Evolutionary conservation across 2,797 vertebrate genomes (phyloP).

Genomic region (Falco biarmicus): DNA sequence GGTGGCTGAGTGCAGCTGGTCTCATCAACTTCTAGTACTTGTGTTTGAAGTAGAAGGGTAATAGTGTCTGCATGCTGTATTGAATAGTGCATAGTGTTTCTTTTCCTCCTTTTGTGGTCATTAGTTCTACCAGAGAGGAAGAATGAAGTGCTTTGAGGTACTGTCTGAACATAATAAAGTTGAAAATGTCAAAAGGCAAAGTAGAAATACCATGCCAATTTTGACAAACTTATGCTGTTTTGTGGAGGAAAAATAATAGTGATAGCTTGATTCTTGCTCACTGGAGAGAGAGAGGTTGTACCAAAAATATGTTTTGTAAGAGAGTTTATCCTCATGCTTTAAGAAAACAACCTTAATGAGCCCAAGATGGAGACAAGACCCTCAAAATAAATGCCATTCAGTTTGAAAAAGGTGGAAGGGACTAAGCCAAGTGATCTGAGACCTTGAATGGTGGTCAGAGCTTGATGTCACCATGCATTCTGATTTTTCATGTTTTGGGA

Average conservation of each 20-base stretch:
- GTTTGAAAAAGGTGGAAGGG: not conserved
- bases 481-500: not conserved
- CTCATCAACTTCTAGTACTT: not conserved
- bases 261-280: not conserved
- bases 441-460: not conserved
- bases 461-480: not conserved
- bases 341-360: not conserved
- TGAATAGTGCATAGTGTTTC: not conserved
- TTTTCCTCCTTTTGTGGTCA: not conserved
- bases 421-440: accelerated
- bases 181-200: constrained; percentile 21
- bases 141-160: constrained; percentile 4
- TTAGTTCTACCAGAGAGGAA: not conserved
- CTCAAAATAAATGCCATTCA: not conserved
- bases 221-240: not conserved
- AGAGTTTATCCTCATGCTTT: not conserved
- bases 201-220: not conserved
- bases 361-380: not conserved
- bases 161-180: not conserved
- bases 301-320: not conserved
- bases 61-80: not conserved
- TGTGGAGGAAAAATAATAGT: not conserved
- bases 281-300: not conserved
- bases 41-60: not conserved
- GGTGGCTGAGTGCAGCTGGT: not conserved